Conservation (phyloP, 2,888 invertebrate genomes). For the Noctua janthina region DNA sequence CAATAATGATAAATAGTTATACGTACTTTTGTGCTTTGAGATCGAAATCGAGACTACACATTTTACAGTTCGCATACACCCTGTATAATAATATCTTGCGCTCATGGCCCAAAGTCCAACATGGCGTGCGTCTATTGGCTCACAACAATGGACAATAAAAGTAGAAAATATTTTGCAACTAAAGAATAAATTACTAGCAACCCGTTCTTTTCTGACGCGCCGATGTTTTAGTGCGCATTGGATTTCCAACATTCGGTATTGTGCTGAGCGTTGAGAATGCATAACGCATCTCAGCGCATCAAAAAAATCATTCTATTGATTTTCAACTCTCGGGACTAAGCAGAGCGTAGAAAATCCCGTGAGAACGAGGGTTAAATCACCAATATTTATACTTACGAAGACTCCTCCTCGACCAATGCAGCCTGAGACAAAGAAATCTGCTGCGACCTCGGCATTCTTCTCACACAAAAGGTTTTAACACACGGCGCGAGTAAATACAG, state of each 20-base stretch:
- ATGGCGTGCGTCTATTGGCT: not conserved
- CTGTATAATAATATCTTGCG: slow-evolving; percentile 33
- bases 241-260: not conserved
- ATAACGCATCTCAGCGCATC: not conserved
- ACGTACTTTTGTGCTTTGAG: slow-evolving; percentile 1
- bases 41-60: slow-evolving; percentile 15
- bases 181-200: not conserved
- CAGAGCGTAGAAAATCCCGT: not conserved
- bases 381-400: slow-evolving; percentile 56
- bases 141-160: not conserved
- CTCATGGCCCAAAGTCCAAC: not conserved
- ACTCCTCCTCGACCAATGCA: slow-evolving; percentile 80
- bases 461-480: slow-evolving; percentile 76
- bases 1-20: not conserved
- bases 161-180: not conserved
- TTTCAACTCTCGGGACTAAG: not conserved
- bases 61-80: slow-evolving; percentile 25
- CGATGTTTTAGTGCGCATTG: not conserved
- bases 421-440: slow-evolving; percentile 84
- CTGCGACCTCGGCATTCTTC: slow-evolving; percentile 73
- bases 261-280: not conserved
- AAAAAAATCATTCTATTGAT: not conserved
- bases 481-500: slow-evolving; percentile 83
- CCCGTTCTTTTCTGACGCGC: not conserved
- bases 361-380: not conserved